phyloP scores from a whole-genome alignment of 1,140 invertebrate species.

The Palaemon carinicauda region DNA sequence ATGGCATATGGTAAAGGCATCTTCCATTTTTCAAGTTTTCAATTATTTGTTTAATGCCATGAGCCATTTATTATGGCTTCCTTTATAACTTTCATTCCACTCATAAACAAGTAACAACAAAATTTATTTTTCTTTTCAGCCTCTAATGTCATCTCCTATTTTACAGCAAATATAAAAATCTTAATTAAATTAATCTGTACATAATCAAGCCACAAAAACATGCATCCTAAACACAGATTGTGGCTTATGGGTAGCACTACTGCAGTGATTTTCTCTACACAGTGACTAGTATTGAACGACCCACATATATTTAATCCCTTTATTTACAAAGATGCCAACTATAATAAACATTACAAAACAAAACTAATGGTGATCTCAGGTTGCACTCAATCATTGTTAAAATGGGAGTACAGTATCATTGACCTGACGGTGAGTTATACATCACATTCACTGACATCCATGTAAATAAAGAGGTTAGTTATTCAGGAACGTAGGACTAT shows the following conservation, averaged over 20 bases:
- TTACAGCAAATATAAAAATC: constrained; percentile 55
- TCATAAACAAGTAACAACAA: constrained; percentile 24
- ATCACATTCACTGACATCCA: no score
- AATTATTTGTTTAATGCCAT: no score
- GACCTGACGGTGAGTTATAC: no score
- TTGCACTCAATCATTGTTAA: no score
- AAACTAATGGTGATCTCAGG: no score
- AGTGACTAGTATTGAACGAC: constrained; percentile 52
- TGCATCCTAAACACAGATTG: constrained; percentile 41
- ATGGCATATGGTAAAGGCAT: no score
- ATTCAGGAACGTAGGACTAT: constrained; percentile 20
- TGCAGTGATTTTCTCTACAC: constrained; percentile 33
- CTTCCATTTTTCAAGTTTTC: no score
- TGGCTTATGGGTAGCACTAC: constrained; percentile 38
- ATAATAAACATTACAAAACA: background rate
- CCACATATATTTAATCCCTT: constrained; percentile 40
- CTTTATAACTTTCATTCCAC: background rate
- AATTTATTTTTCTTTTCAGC: constrained; percentile 23
- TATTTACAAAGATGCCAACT: constrained; percentile 30
- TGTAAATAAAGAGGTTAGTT: background rate
- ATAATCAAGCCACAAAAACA: constrained; percentile 42
- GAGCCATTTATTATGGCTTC: no score
- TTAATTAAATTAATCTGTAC: constrained; percentile 48
- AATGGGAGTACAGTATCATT: no score
- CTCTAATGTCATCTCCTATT: constrained; percentile 52